Evolutionary conservation across 2,888 invertebrate genomes (phyloP).

Genomic region (Tinea semifulvella): DNA sequence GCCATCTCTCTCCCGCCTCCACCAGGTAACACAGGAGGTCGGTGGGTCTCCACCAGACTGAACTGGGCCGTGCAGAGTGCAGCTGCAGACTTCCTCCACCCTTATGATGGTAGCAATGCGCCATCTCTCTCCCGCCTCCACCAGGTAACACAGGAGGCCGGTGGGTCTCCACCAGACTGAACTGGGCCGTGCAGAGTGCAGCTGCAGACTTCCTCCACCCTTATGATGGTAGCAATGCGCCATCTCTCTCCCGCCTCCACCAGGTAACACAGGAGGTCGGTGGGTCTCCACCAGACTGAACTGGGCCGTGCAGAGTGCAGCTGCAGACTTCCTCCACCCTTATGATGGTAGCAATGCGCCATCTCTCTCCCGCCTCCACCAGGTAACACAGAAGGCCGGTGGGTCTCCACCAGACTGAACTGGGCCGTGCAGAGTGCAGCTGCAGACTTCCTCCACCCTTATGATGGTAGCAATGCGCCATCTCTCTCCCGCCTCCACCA

Average conservation of each 20-base stretch:
- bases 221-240: slow-evolving; percentile 93
- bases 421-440: slow-evolving; percentile 99
- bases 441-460: slow-evolving; percentile 94
- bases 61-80: slow-evolving; percentile 99
- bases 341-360: slow-evolving; percentile 92
- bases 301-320: slow-evolving; percentile 98
- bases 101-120: slow-evolving; percentile 95
- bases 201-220: slow-evolving; percentile 98
- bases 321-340: slow-evolving; percentile 97
- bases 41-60: slow-evolving; percentile 88
- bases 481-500: slow-evolving; percentile 76
- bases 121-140: slow-evolving; percentile 84
- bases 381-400: slow-evolving; percentile 70
- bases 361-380: slow-evolving; percentile 78
- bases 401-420: slow-evolving; percentile 90
- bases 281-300: slow-evolving; percentile 92
- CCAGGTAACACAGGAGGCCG: slow-evolving; percentile 62
- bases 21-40: slow-evolving; percentile 68
- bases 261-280: slow-evolving; percentile 65
- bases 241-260: slow-evolving; percentile 82
- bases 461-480: slow-evolving; percentile 95
- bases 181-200: slow-evolving; percentile 98
- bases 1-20: slow-evolving; percentile 80
- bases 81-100: slow-evolving; percentile 96
- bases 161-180: slow-evolving; percentile 89